Conservation (phyloP, 1,140 invertebrate genomes). For the Linepithema humile region DNA sequence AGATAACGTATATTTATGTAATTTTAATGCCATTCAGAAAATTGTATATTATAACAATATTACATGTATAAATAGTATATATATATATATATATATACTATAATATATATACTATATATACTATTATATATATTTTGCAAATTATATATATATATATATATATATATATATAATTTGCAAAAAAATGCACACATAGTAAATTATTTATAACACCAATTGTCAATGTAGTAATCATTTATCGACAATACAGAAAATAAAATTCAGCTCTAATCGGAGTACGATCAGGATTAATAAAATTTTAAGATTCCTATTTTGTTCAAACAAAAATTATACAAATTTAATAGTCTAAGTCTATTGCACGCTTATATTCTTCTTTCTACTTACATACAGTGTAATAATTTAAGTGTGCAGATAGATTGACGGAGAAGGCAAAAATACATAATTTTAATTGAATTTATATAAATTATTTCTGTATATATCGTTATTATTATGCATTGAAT, state of each 20-base stretch:
- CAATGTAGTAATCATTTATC: not conserved
- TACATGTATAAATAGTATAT: conserved; percentile 5
- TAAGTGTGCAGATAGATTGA: conserved; percentile 39
- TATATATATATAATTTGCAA: conserved; percentile 10
- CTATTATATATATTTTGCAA: not conserved
- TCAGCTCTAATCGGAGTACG: not conserved
- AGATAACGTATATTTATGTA: conserved; percentile 45
- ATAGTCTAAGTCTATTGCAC: conserved; percentile 34
- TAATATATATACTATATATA: not conserved
- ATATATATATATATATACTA: not conserved
- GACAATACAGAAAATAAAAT: conserved; percentile 20
- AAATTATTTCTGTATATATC: conserved; percentile 44
- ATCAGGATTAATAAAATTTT: conserved; percentile 11
- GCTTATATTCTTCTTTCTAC: conserved; percentile 22
- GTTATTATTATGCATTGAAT: conserved; percentile 20
- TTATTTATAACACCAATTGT: conserved; percentile 6
- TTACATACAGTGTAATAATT: conserved; percentile 45
- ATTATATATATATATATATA: conserved; percentile 9
- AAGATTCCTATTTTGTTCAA: conserved; percentile 14
- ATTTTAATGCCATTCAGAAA: conserved; percentile 51
- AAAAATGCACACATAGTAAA: conserved; percentile 23
- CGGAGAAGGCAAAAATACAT: conserved; percentile 35
- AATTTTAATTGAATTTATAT: conserved; percentile 54
- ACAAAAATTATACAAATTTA: conserved; percentile 34
- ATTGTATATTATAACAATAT: conserved; percentile 45